A percentile compares a stretch with the other conserved stretches of the same genome.
Conservation (phyloP, 2,888 invertebrate genomes). For the Dynastes hyllus region DNA sequence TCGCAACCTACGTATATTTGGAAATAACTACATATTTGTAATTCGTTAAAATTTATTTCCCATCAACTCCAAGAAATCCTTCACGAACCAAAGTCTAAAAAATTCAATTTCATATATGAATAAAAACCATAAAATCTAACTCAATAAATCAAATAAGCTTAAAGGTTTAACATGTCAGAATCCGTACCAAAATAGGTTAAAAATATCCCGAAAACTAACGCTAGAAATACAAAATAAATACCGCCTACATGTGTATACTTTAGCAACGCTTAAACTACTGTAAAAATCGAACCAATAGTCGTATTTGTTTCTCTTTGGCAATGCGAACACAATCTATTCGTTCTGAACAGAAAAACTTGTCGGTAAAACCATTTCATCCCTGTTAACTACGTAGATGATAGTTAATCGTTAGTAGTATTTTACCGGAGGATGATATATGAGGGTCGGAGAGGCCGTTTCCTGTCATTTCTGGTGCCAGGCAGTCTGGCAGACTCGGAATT, state of each 20-base stretch:
- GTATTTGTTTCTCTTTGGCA: constrained; percentile 44
- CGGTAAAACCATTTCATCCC: constrained; percentile 32
- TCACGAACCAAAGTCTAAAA: no score
- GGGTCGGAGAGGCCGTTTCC: constrained; percentile 66
- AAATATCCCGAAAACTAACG: background rate
- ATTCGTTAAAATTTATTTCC: no score
- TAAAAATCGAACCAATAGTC: constrained; percentile 8
- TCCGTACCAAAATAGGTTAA: background rate
- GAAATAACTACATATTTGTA: no score
- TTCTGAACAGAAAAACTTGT: constrained; percentile 16
- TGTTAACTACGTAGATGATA: constrained; percentile 13
- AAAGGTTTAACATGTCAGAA: background rate
- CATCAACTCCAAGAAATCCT: no score
- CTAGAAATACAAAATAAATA: no score
- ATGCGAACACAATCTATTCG: background rate
- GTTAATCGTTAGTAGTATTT: constrained; percentile 53
- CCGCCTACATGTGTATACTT: background rate
- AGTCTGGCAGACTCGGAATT: constrained; percentile 61
- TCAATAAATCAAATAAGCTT: background rate
- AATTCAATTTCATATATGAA: background rate
- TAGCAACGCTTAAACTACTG: background rate
- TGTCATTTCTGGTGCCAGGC: constrained; percentile 68
- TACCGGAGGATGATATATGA: constrained; percentile 64
- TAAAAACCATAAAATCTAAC: background rate
- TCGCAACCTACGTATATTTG: no score